These are phyloP conservation scores for Trachops cirrhosus DNA, from an alignment of 2,797 vertebrate species.

Conservation along the genomic window DNA sequence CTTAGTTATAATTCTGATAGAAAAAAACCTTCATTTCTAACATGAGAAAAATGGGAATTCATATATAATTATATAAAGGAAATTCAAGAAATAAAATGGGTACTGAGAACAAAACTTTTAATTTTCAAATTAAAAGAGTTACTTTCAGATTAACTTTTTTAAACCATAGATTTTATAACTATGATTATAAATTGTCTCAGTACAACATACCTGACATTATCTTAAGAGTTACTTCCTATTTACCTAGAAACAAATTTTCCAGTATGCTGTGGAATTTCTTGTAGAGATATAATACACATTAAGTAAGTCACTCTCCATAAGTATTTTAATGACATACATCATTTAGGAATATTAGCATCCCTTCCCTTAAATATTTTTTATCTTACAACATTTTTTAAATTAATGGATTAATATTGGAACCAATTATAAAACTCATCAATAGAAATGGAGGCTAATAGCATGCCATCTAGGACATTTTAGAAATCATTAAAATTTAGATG, in stretches of 20 bases:
- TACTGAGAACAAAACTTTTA: neutral
- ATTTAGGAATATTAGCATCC: neutral
- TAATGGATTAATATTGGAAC: neutral
- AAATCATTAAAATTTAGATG: slow-evolving; percentile 34
- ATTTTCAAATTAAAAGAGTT: neutral
- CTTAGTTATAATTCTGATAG: slow-evolving; percentile 4
- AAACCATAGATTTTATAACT: slow-evolving; percentile 9
- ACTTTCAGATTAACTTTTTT: neutral
- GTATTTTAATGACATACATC: neutral
- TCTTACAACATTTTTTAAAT: neutral
- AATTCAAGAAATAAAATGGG: slow-evolving; percentile 38
- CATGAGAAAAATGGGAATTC: neutral
- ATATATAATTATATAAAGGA: neutral
- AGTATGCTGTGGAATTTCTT: slow-evolving; percentile 10
- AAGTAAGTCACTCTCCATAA: neutral
- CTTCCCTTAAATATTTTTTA: neutral
- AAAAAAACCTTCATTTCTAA: slow-evolving; percentile 23
- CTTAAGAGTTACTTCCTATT: neutral
- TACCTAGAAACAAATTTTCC: slow-evolving; percentile 9
- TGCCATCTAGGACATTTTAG: neutral
- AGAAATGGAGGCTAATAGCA: neutral
- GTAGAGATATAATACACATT: neutral
- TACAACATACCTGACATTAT: neutral
- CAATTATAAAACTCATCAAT: neutral
- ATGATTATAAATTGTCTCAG: slow-evolving; percentile 20